phyloP scores from a whole-genome alignment of 2,797 vertebrate species.

The Poecilia velifera region DNA sequence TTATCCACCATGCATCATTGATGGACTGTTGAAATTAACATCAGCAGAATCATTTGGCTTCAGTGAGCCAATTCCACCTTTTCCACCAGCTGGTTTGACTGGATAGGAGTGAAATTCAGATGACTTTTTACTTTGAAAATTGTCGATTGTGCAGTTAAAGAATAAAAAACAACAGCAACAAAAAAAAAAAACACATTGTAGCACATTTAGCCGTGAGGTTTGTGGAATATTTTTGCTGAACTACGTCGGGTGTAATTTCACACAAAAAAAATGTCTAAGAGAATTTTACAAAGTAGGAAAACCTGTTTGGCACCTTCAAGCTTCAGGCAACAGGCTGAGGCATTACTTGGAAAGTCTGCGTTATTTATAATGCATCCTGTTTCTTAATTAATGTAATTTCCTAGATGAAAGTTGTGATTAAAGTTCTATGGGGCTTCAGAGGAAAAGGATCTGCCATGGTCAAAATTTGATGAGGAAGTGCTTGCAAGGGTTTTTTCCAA shows the following conservation, averaged over 20 bases:
- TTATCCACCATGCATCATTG: constrained; percentile 64
- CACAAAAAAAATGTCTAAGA: constrained; percentile 41
- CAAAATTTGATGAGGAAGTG: constrained; percentile 70
- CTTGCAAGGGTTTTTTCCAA: constrained; percentile 44
- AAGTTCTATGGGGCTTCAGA: constrained; percentile 61
- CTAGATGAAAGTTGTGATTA: constrained; percentile 75
- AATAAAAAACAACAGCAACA: background rate
- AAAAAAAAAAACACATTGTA: background rate
- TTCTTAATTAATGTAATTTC: constrained; percentile 79
- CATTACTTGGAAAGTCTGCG: constrained; percentile 45
- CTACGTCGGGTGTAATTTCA: constrained; percentile 44
- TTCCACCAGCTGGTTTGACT: constrained; percentile 47
- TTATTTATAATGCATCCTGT: constrained; percentile 75
- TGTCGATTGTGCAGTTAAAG: constrained; percentile 18
- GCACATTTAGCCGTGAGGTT: constrained; percentile 14
- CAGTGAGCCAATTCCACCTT: constrained; percentile 65
- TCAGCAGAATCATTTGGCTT: constrained; percentile 62
- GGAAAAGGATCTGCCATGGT: constrained; percentile 68
- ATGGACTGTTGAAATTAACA: constrained; percentile 64
- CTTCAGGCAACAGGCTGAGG: constrained; percentile 52
- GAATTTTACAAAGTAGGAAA: constrained; percentile 47
- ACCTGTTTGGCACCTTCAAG: constrained; percentile 43
- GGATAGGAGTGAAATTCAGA: constrained; percentile 34
- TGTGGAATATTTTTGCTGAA: constrained; percentile 39
- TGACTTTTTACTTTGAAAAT: constrained; percentile 27